Evolutionary conservation across 2,797 vertebrate genomes (phyloP).

Genomic region (Pangasius larnaudii): DNA sequence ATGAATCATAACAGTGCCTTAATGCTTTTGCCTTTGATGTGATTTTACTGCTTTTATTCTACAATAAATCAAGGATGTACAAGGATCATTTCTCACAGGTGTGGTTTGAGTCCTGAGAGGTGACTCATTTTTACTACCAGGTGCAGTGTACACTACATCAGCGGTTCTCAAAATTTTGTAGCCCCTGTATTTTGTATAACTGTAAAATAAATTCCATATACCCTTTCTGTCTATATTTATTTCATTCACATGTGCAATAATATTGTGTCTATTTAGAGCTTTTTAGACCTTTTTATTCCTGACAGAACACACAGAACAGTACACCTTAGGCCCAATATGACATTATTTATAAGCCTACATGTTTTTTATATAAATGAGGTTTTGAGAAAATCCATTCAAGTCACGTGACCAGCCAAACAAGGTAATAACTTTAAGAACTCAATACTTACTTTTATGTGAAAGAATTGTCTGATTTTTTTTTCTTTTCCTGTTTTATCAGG

Average conservation of each 20-base stretch:
- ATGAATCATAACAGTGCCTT: not conserved
- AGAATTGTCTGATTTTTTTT: not conserved
- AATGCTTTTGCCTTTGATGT: not conserved
- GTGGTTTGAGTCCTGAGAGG: no score
- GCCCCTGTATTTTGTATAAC: no score
- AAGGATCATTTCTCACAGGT: not conserved
- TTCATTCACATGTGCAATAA: no score
- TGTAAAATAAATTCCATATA: no score
- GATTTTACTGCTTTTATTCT: not conserved
- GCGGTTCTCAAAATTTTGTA: no score
- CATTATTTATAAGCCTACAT: no score
- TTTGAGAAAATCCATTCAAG: not conserved
- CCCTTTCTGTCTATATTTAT: no score
- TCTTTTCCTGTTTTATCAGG: no score
- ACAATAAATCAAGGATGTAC: not conserved
- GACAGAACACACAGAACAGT: no score
- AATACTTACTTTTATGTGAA: not conserved
- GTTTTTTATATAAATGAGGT: not conserved
- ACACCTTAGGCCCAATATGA: no score
- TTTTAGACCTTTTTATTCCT: not conserved
- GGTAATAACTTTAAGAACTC: not conserved
- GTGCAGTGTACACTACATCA: no score
- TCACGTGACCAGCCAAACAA: not conserved
- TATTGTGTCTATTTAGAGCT: not conserved
- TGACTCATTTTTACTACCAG: no score